Evolutionary conservation across 2,888 invertebrate genomes (phyloP), one percentile per base, ranked within the genome.

Genomic region (Liopterus haemorrhoidalis): DNA sequence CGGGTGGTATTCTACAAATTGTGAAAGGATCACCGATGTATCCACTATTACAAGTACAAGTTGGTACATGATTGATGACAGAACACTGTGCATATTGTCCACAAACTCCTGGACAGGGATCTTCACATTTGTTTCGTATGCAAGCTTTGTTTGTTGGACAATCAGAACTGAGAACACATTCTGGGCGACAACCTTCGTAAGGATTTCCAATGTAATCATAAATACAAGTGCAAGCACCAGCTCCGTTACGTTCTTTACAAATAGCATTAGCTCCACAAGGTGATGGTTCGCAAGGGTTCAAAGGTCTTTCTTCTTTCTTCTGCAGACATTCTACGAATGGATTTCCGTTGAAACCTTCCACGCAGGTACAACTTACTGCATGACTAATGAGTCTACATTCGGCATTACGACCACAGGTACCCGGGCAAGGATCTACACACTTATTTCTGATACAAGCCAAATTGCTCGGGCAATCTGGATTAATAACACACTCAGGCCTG

Each of bases 231-330:
- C 89, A 90, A 40, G 86, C 79, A 15, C 87, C 88, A 19, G 82
- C 85, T 24, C 82, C 85, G 56, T 86, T 84, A 50, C 81, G 75
- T 64, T 83, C 78, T 57, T 74, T 79, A 66, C 88, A 84, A 60
- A 85, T 70, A 2, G 91, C 88, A 63, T 91, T 92, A 1, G 84
- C 69, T 24, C 91, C 92, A 62, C 92, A 92, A 1, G 90, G 90
- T 21, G 87, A 87, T 40, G 90, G 88, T 61, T 87, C 82, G 61
- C 89, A 90, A 0, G 88, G 88, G 57, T 82, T 81, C 4, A 75
- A 66, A 12, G 72, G 69, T 59, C 78, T 75, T 54, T 72, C 75
- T 64, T 27, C 73, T 68, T 57, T 76, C 73, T 54, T 73, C 76
- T 75, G 64, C 21, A 70, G 70, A 60, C 89, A 89, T 60, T 86